Evolutionary conservation across 2,113 vertebrate species (phyloP).

Genomic region (Macrotus californicus): DNA sequence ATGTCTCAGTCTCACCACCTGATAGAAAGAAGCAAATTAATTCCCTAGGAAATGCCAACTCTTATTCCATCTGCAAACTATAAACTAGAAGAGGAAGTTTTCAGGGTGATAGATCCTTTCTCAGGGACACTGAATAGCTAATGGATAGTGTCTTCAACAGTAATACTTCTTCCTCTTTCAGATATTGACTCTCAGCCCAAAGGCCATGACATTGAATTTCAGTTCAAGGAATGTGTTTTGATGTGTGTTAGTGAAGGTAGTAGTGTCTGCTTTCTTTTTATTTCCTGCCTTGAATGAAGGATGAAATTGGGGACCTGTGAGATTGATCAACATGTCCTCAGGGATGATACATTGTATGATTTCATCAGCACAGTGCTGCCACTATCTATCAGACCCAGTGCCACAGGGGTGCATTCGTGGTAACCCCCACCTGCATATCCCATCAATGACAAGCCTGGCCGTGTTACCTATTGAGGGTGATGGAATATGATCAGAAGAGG

Average conservation of each 20-base stretch:
- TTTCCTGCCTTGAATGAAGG: background rate
- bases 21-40: background rate
- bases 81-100: background rate
- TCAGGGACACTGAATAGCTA: background rate
- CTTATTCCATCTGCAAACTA: background rate
- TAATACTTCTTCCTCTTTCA: background rate
- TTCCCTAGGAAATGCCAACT: background rate
- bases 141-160: background rate
- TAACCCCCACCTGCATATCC: rapidly evolving
- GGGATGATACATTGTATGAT: too few relatives aligned
- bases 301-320: background rate
- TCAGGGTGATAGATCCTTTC: background rate
- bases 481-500: background rate
- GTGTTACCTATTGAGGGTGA: background rate
- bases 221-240: background rate
- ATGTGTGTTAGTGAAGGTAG: background rate
- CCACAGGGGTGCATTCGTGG: background rate
- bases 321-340: background rate
- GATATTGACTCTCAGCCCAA: background rate
- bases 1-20: background rate
- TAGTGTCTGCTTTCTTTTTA: background rate
- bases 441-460: background rate
- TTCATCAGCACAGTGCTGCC: background rate
- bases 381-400: background rate
- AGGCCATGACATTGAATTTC: background rate